These are phyloP conservation scores for Brachionus rotundiformis DNA, from an alignment of 1,140 invertebrate genomes.

Conservation along the genomic window DNA sequence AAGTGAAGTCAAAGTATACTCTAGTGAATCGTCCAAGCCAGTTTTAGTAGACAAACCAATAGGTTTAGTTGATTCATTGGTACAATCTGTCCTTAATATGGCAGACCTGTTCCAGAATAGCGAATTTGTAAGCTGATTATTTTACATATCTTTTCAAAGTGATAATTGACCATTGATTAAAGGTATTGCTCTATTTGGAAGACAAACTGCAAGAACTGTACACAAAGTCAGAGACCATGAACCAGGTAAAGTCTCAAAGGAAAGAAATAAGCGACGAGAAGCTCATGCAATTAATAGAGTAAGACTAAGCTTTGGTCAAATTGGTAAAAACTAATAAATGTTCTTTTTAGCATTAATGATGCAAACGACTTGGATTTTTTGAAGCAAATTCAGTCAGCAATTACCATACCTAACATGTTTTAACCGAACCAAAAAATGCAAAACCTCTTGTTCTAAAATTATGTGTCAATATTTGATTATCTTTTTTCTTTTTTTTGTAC, in stretches of 20 bases:
- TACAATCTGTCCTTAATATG: conserved; percentile 13
- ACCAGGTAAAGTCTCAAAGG: conserved; percentile 8
- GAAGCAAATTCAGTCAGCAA: conserved; percentile 24
- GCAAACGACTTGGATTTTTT: conserved; percentile 23
- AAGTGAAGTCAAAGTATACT: conserved; percentile 50
- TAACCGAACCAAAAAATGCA: not conserved
- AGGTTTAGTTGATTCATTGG: conserved; percentile 3
- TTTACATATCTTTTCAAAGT: not conserved
- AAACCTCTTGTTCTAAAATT: not conserved
- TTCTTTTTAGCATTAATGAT: conserved; percentile 28
- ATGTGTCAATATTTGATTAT: conserved; percentile 2
- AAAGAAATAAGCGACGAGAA: conserved; percentile 32
- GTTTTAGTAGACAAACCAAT: conserved; percentile 11
- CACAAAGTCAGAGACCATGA: conserved; percentile 37
- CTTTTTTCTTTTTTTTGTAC: not conserved
- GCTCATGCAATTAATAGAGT: conserved; percentile 30
- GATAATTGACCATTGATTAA: not conserved
- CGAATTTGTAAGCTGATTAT: conserved; percentile 38
- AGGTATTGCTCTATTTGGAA: conserved; percentile 42
- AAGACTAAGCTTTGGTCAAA: not conserved
- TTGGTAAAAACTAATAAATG: not conserved
- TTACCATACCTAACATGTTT: conserved; percentile 30
- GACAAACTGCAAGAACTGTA: conserved; percentile 42
- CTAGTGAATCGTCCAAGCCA: conserved; percentile 31
- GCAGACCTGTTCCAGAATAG: conserved; percentile 14